phyloP scores from a whole-genome alignment of 2,113 vertebrate genomes.

The Paramisgurnus dabryanus region DNA sequence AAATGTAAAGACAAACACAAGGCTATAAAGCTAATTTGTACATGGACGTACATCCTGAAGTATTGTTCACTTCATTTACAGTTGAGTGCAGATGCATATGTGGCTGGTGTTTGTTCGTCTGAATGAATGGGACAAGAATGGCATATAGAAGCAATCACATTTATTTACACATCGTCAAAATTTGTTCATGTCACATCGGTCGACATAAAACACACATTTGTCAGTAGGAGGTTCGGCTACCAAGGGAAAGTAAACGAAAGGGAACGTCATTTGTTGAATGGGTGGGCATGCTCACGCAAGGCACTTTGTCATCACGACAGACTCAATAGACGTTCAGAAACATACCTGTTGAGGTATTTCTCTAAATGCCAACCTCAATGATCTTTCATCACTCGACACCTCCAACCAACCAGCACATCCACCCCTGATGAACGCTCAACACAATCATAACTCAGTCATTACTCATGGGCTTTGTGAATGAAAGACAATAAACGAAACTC shows the following conservation, averaged over 20 bases:
- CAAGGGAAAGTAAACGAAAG: slow-evolving; percentile 17
- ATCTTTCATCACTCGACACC: slow-evolving; percentile 1
- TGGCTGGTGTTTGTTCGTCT: neutral
- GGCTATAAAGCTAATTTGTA: neutral
- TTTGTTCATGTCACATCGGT: slow-evolving; percentile 18
- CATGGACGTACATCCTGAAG: slow-evolving; percentile 8
- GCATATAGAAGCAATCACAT: slow-evolving; percentile 42
- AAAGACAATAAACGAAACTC: neutral
- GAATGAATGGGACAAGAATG: slow-evolving; percentile 11
- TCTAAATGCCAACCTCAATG: neutral
- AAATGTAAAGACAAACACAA: neutral
- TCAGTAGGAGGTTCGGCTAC: neutral
- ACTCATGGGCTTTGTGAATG: neutral
- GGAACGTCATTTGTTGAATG: slow-evolving; percentile 22
- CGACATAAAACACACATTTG: slow-evolving; percentile 35
- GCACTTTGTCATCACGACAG: neutral
- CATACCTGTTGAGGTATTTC: slow-evolving; percentile 8
- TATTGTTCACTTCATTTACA: neutral
- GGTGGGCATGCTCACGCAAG: slow-evolving; percentile 32
- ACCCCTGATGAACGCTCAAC: neutral
- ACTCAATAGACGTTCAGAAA: neutral
- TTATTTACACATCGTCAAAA: slow-evolving; percentile 17
- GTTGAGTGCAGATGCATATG: neutral
- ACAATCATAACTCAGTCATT: neutral
- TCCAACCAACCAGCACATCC: neutral